A percentile compares a stretch with the other conserved stretches of the same genome.
These are phyloP conservation scores for Orestias chungarensis DNA, from an alignment of 2,797 vertebrate species.

Conservation along the genomic window DNA sequence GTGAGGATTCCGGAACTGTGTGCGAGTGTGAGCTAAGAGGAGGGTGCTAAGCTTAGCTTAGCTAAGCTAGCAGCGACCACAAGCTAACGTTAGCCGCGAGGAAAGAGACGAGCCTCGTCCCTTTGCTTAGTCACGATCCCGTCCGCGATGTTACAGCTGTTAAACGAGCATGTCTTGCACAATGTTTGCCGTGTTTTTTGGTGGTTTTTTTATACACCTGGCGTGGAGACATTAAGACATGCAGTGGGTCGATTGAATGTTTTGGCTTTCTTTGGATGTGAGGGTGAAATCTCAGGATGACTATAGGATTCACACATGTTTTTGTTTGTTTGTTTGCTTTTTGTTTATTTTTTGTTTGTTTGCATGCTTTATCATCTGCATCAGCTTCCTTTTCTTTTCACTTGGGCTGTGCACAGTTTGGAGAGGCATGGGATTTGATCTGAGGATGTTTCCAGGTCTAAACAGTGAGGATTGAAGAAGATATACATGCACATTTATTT, in stretches of 20 bases:
- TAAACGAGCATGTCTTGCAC: conserved; percentile 9
- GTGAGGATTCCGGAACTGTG: conserved; percentile 57
- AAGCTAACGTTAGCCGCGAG: conserved; percentile 67
- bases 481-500: not conserved
- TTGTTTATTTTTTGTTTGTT: too few relatives aligned
- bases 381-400: not conserved
- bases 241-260: not conserved
- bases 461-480: not conserved
- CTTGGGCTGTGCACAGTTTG: not conserved
- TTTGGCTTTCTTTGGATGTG: not conserved
- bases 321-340: too few relatives aligned
- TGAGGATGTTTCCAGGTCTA: not conserved
- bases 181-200: not conserved
- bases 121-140: too few relatives aligned
- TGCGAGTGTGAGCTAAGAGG: too few relatives aligned
- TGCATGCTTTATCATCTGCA: not conserved
- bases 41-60: conserved; percentile 58
- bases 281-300: not conserved
- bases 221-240: conserved; percentile 5
- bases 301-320: not conserved
- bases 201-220: too few relatives aligned
- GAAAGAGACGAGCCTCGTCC: conserved; percentile 47
- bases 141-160: conserved; percentile 4
- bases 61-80: too few relatives aligned
- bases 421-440: not conserved